Evolutionary conservation across 2,888 invertebrate genomes (phyloP).

Genomic region (Lasius platythorax): DNA sequence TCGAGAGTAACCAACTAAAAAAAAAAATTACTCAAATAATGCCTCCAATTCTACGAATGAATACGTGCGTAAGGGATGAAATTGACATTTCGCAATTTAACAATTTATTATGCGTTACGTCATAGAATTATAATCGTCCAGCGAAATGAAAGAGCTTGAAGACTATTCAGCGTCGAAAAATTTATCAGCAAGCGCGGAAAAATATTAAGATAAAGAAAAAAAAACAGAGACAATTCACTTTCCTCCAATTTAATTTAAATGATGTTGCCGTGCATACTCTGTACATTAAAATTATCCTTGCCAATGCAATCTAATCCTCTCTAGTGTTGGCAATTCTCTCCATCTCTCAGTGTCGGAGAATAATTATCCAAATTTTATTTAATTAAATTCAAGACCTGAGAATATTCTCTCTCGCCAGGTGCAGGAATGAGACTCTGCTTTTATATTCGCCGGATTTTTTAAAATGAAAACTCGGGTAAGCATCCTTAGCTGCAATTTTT

Average conservation of each 20-base stretch:
- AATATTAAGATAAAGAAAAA: neutral
- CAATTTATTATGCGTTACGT: neutral
- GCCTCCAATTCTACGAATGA: neutral
- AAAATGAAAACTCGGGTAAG: neutral
- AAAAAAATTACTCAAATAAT: slow-evolving; percentile 5
- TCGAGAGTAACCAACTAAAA: neutral
- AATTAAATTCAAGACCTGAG: neutral
- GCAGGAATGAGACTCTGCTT: neutral
- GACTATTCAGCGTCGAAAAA: neutral
- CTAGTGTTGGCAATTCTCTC: neutral
- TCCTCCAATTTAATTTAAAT: neutral
- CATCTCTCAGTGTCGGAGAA: neutral
- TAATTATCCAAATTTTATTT: slow-evolving; percentile 5
- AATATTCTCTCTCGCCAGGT: neutral
- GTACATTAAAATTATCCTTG: neutral
- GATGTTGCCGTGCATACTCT: neutral
- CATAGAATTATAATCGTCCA: neutral
- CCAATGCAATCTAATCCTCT: neutral
- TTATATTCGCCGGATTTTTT: neutral
- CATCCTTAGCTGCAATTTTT: neutral
- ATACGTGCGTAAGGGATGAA: slow-evolving; percentile 2
- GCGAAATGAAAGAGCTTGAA: neutral
- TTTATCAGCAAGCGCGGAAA: neutral
- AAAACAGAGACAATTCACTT: neutral
- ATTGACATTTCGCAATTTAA: neutral